phyloP scores from a whole-genome alignment of 2,113 vertebrate species.

The Lepisosteus osseus region DNA sequence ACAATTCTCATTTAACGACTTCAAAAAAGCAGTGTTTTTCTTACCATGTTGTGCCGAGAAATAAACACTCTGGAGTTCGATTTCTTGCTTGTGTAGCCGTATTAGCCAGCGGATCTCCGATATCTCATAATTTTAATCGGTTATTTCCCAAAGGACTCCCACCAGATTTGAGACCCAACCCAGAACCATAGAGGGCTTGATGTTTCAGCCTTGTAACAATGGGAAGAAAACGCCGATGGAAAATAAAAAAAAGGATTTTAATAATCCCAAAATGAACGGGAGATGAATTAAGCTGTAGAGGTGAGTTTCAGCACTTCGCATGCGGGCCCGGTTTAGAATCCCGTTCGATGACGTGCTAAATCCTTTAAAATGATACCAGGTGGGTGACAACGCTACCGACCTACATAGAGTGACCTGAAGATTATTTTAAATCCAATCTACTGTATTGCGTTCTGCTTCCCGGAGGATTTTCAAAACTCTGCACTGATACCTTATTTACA shows the following conservation, averaged over 20 bases:
- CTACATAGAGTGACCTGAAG: constrained; percentile 43
- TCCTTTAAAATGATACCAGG: constrained; percentile 38
- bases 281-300: constrained; percentile 29
- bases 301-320: constrained; percentile 22
- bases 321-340: constrained; percentile 18
- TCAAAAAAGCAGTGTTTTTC: not conserved
- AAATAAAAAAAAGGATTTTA: constrained; percentile 17
- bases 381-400: constrained; percentile 35
- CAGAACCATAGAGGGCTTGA: not conserved
- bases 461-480: not conserved
- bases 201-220: constrained; percentile 2
- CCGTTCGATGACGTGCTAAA: constrained; percentile 39
- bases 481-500: no score
- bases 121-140: constrained; percentile 9
- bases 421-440: constrained; percentile 45
- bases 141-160: constrained; percentile 11
- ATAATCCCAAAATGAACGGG: constrained; percentile 14
- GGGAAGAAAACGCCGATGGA: not conserved
- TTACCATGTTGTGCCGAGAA: constrained; percentile 4
- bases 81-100: not conserved
- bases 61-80: not conserved
- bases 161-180: not conserved
- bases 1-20: no score
- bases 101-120: not conserved
- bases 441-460: not conserved